Percentiles rank a stretch among this genome's conserved stretches.
These are phyloP conservation scores for Cephus runcator DNA, from an alignment of 2,888 invertebrate genomes.

Conservation along the genomic window DNA sequence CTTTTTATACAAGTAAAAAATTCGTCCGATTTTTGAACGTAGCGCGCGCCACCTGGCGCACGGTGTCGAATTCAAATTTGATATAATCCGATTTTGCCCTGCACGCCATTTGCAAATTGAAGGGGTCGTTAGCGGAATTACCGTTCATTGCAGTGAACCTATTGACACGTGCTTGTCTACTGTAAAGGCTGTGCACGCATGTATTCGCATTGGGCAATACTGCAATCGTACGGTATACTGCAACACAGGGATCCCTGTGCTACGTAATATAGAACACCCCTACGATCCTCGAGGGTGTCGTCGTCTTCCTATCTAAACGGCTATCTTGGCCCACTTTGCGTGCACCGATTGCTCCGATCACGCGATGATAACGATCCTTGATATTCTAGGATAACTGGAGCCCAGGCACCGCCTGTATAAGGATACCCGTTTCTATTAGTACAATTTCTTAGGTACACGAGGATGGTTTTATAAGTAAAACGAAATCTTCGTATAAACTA, in stretches of 20 bases:
- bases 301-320: constrained; percentile 26
- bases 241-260: not conserved
- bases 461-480: not conserved
- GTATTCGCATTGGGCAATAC: not conserved
- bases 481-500: not conserved
- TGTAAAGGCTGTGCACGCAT: not conserved
- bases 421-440: not conserved
- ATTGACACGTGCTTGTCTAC: not conserved
- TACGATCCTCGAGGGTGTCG: not conserved
- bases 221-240: not conserved
- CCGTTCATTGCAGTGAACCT: not conserved
- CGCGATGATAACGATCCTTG: constrained; percentile 29
- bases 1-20: constrained; percentile 8
- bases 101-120: constrained; percentile 4
- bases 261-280: not conserved
- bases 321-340: constrained; percentile 39
- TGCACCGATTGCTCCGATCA: constrained; percentile 25
- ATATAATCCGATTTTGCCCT: not conserved
- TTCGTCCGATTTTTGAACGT: constrained; percentile 11
- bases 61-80: constrained; percentile 21
- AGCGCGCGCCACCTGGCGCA: constrained; percentile 9
- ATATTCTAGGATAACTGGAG: constrained; percentile 8
- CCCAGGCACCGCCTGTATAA: not conserved
- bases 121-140: constrained; percentile 9
- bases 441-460: not conserved